A percentile compares a stretch with the other conserved stretches of the same genome.
Conservation (phyloP, 1,140 invertebrate genomes). For the Nymphalis io region DNA sequence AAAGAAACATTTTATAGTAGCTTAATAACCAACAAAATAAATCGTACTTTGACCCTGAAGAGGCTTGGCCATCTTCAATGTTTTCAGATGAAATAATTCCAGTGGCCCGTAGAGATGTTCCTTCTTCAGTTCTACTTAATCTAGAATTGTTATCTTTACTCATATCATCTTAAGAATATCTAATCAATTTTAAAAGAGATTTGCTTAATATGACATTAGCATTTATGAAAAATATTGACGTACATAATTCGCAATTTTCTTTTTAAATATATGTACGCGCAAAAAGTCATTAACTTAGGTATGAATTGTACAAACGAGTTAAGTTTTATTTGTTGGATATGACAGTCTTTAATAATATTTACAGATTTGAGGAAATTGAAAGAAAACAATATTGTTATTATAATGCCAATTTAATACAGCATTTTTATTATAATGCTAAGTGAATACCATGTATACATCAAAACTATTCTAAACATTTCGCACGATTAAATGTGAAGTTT, state of each 20-base stretch:
- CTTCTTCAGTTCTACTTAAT: conserved; percentile 47
- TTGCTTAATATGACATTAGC: neutral
- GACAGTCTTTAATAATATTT: too few relatives aligned
- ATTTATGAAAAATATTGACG: conserved; percentile 10
- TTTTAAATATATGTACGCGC: neutral
- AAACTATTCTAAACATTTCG: conserved; percentile 57
- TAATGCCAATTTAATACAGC: conserved; percentile 69
- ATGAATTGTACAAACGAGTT: too few relatives aligned
- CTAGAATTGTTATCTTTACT: conserved; percentile 49
- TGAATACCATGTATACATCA: conserved; percentile 69
- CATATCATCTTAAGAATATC: conserved; percentile 57
- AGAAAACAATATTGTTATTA: conserved; percentile 52
- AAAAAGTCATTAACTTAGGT: neutral
- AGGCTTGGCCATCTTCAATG: conserved; percentile 47
- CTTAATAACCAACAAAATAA: conserved; percentile 58
- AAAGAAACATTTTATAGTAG: conserved; percentile 59
- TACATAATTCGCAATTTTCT: conserved; percentile 8
- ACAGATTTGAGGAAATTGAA: neutral
- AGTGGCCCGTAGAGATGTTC: conserved; percentile 28
- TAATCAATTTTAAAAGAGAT: conserved; percentile 12
- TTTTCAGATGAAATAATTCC: conserved; percentile 30
- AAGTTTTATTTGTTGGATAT: too few relatives aligned
- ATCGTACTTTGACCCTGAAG: conserved; percentile 60
- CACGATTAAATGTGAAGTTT: conserved; percentile 65
- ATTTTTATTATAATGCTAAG: conserved; percentile 67